Evolutionary conservation across 2,888 invertebrate species (phyloP).

Genomic region (Pristionchus maxplancki): DNA sequence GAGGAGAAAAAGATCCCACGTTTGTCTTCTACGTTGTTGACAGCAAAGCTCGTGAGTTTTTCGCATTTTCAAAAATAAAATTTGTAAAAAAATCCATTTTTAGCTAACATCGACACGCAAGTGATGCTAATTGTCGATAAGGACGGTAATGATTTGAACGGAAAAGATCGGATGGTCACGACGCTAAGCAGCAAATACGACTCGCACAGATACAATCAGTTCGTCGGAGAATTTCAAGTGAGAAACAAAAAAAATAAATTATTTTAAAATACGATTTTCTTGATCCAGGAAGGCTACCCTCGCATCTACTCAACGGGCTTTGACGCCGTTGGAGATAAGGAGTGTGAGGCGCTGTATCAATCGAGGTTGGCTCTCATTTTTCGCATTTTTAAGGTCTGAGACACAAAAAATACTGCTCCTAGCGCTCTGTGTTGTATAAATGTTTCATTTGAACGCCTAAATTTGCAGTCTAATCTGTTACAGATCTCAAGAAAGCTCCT

Average conservation of each 20-base stretch:
- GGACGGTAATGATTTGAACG: not conserved
- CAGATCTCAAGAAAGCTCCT: not conserved
- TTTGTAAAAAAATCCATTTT: not conserved
- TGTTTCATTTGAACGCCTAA: not conserved
- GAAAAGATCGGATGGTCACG: not conserved
- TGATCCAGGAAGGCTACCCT: not conserved
- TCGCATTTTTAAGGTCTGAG: not conserved
- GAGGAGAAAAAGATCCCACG: not conserved
- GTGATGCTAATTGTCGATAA: not conserved
- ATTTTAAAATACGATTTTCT: too few species aligned
- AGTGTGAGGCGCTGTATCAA: not conserved
- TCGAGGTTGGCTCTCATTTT: not conserved
- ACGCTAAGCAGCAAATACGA: not conserved
- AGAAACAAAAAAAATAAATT: not conserved
- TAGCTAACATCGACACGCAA: not conserved
- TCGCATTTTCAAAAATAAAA: not conserved
- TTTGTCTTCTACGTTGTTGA: conserved; percentile 7
- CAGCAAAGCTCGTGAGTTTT: not conserved
- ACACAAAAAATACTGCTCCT: too few species aligned
- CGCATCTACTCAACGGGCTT: not conserved
- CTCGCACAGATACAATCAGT: not conserved
- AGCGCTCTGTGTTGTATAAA: not conserved
- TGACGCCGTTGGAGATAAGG: not conserved
- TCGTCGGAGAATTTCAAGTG: not conserved
- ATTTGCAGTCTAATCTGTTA: not conserved